Conservation (phyloP, 1,140 invertebrate species). For the Maniola jurtina region DNA sequence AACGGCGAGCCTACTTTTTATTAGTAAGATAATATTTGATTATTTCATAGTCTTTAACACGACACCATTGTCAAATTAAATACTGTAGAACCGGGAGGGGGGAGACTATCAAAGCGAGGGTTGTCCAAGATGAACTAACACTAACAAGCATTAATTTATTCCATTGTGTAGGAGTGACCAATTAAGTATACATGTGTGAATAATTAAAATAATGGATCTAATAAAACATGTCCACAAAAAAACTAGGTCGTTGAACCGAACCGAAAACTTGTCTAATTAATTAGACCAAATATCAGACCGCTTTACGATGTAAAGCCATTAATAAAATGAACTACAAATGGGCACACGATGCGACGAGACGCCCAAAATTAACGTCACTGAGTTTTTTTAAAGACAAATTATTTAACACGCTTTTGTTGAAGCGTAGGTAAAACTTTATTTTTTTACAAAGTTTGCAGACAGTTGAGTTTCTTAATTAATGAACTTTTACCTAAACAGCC, state of each 20-base stretch:
- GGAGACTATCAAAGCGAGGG: not conserved
- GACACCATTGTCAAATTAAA: constrained; percentile 7
- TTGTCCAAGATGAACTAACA: constrained; percentile 18
- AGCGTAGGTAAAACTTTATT: not conserved
- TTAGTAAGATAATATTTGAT: not conserved
- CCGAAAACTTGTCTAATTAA: constrained; percentile 24
- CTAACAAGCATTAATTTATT: constrained; percentile 21
- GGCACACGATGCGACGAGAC: not conserved
- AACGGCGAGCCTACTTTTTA: too few relatives aligned
- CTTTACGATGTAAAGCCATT: not conserved
- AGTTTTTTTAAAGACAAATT: too few relatives aligned
- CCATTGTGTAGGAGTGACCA: constrained; percentile 11
- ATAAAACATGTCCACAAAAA: constrained; percentile 24
- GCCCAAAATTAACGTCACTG: not conserved
- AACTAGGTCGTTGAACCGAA: constrained; percentile 17
- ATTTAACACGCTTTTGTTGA: not conserved
- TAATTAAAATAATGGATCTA: constrained; percentile 34
- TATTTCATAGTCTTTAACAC: constrained; percentile 10
- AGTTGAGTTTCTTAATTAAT: too few relatives aligned
- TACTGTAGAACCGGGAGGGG: not conserved
- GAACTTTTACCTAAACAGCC: too few relatives aligned
- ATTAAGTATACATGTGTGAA: constrained; percentile 31
- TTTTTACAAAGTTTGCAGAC: too few relatives aligned
- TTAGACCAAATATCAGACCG: not conserved
- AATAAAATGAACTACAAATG: not conserved